Evolutionary conservation across 2,113 vertebrate species (phyloP).

Genomic region (Pygathrix nemaeus): DNA sequence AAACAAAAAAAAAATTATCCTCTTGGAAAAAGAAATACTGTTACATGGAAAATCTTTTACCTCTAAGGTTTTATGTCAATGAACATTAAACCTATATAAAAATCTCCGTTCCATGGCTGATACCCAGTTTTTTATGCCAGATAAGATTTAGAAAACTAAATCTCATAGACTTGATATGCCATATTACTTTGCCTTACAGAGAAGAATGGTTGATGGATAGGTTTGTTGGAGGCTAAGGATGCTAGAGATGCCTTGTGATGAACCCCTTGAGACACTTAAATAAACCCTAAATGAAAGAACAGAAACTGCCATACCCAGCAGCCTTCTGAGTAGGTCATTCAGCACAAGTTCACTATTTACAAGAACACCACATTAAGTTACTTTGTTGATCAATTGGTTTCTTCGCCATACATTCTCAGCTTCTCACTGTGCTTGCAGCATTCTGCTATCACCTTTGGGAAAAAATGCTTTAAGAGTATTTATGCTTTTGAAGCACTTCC

Average conservation of each 20-base stretch:
- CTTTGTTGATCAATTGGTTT: not conserved
- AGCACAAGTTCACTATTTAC: not conserved
- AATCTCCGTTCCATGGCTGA: not conserved
- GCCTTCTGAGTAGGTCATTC: not conserved
- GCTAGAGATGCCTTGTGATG: not conserved
- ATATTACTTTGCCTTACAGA: not conserved
- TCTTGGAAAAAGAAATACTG: slow-evolving; percentile 29
- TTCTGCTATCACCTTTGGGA: not conserved
- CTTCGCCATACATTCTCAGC: not conserved
- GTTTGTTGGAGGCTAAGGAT: rapidly evolving
- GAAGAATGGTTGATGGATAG: not conserved
- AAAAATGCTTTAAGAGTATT: not conserved
- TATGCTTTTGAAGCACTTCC: not conserved
- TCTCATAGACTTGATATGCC: not conserved
- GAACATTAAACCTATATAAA: slow-evolving; percentile 52
- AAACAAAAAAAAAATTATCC: not conserved
- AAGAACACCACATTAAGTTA: not conserved
- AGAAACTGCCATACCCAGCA: not conserved
- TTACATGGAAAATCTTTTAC: slow-evolving; percentile 49
- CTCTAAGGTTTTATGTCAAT: slow-evolving; percentile 49
- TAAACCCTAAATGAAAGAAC: not conserved
- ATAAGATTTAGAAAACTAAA: not conserved
- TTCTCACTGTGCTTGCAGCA: not conserved
- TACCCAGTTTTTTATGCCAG: not conserved
- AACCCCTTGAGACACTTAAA: not conserved